These are phyloP conservation scores for Magallana nippona DNA, from an alignment of 2,888 invertebrate genomes.

Conservation along the genomic window DNA sequence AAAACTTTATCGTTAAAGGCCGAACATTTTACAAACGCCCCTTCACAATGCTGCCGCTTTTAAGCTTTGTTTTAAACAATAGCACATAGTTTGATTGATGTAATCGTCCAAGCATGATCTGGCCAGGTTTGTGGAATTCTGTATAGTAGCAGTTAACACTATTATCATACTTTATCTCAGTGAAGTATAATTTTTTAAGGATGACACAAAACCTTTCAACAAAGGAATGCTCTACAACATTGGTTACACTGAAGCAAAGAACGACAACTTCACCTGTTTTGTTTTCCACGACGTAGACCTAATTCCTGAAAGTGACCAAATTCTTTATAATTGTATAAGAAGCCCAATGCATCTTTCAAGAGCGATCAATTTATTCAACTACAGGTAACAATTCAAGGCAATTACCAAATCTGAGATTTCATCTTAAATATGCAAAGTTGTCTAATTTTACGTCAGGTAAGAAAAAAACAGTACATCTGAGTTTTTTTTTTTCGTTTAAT, in stretches of 20 bases:
- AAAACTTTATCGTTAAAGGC: too few relatives aligned
- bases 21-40: too few relatives aligned
- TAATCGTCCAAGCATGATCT: too few relatives aligned
- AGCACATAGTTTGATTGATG: too few relatives aligned
- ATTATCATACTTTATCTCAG: too few relatives aligned
- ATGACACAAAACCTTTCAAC: background rate
- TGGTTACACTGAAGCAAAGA: background rate
- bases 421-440: too few relatives aligned
- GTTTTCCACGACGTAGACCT: slow-evolving; percentile 4
- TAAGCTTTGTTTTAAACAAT: too few relatives aligned
- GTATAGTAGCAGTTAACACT: too few relatives aligned
- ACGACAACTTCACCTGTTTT: background rate
- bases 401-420: background rate
- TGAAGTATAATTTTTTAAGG: background rate
- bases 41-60: too few relatives aligned
- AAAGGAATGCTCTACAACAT: background rate
- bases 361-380: slow-evolving; percentile 1
- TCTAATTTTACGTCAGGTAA: too few relatives aligned
- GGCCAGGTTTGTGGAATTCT: too few relatives aligned
- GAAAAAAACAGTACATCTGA: background rate
- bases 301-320: background rate
- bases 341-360: slow-evolving; percentile 13
- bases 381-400: background rate
- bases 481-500: background rate
- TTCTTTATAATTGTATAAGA: background rate